Evolutionary conservation across 2,797 vertebrate genomes (phyloP).

Genomic region (Cossypha heuglini): DNA sequence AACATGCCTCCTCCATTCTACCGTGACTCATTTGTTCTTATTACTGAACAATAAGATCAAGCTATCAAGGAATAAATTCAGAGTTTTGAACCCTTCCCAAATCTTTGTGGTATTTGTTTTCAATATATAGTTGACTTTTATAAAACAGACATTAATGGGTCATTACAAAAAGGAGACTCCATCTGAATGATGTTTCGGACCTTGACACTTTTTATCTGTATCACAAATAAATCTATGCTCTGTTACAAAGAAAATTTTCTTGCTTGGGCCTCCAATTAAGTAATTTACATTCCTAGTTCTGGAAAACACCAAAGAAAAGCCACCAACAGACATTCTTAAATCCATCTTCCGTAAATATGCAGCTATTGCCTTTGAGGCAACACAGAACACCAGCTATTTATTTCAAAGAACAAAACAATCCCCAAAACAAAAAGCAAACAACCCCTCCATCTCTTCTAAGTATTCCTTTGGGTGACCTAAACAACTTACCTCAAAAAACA

Average conservation of each 20-base stretch:
- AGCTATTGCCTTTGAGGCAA: not conserved
- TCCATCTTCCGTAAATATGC: not conserved
- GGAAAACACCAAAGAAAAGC: not conserved
- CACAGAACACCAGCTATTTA: not conserved
- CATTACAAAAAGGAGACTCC: not conserved
- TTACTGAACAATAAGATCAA: not conserved
- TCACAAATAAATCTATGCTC: not conserved
- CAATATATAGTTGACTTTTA: not conserved
- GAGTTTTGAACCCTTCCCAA: not conserved
- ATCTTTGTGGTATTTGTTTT: not conserved
- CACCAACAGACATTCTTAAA: not conserved
- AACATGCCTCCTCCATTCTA: not conserved
- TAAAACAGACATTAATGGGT: not conserved
- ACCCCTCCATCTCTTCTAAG: not conserved
- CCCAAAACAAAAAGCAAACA: not conserved
- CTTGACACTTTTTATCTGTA: not conserved
- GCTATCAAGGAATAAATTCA: not conserved
- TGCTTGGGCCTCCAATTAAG: not conserved
- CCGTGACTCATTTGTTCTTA: not conserved
- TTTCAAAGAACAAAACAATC: not conserved
- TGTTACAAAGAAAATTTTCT: not conserved
- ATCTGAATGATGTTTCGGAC: not conserved
- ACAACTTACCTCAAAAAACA: not conserved
- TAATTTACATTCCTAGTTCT: not conserved
- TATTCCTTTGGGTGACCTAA: not conserved